Evolutionary conservation across 2,797 vertebrate genomes (phyloP).

Genomic region (Neoniphon sammara): DNA sequence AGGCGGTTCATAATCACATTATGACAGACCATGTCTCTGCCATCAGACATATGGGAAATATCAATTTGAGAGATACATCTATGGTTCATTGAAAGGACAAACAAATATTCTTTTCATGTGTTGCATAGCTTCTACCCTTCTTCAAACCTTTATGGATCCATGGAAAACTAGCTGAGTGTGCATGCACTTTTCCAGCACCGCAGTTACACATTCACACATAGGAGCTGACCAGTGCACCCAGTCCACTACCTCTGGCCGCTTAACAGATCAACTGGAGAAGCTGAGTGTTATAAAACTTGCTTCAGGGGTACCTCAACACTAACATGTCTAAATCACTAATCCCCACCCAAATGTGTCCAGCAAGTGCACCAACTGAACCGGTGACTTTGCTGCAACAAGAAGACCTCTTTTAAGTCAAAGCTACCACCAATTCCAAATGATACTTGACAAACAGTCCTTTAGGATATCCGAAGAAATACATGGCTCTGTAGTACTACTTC

Average conservation of each 20-base stretch:
- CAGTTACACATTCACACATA: too few species aligned
- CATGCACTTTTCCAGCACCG: too few species aligned
- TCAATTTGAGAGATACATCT: conserved; percentile 9
- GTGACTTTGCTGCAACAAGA: conserved; percentile 28
- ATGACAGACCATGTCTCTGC: conserved; percentile 34
- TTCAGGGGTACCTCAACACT: conserved; percentile 12
- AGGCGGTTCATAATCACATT: conserved; percentile 47
- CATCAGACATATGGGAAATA: conserved; percentile 31
- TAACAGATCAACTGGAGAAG: neutral
- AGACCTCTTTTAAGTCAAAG: conserved; percentile 29
- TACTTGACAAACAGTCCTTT: conserved; percentile 30
- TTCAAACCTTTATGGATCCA: neutral
- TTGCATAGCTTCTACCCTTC: conserved; percentile 11
- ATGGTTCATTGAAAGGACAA: conserved; percentile 19
- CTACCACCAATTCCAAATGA: conserved; percentile 10
- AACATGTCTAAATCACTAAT: conserved; percentile 5
- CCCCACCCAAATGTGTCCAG: neutral
- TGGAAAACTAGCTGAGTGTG: conserved; percentile 2
- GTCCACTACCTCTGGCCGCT: neutral
- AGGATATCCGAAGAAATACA: conserved; percentile 6
- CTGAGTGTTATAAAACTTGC: neutral
- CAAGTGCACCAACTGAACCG: conserved; percentile 38
- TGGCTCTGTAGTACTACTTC: neutral
- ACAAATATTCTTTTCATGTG: conserved; percentile 21
- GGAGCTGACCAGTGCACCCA: neutral